These are phyloP conservation scores for Conus ventricosus DNA, from an alignment of 1,140 invertebrate species.

Conservation along the genomic window DNA sequence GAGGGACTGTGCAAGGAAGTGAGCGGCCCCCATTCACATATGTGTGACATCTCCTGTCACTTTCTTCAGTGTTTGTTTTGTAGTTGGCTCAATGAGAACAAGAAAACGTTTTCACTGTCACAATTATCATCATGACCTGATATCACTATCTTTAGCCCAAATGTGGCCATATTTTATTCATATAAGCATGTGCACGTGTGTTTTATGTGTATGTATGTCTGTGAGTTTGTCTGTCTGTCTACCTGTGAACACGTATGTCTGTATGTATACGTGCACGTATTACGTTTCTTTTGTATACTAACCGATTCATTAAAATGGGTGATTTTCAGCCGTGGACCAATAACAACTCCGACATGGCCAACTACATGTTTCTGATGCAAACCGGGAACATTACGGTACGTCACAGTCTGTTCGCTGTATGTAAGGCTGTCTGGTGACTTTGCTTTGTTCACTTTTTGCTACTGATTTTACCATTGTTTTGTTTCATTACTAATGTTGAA, in stretches of 20 bases:
- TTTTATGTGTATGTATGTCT: no score
- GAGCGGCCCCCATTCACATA: neutral
- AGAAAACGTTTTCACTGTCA: neutral
- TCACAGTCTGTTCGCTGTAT: neutral
- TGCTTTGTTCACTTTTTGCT: neutral
- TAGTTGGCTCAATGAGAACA: no score
- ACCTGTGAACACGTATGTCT: no score
- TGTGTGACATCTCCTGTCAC: neutral
- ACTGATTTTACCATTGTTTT: neutral
- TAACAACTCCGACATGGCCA: conserved; percentile 49
- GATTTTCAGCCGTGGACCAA: conserved; percentile 42
- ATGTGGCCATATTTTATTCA: no score
- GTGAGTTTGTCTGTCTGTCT: no score
- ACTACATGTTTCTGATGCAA: conserved; percentile 55
- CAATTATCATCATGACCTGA: no score
- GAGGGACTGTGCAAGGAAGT: neutral
- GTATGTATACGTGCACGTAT: no score
- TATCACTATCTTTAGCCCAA: neutral
- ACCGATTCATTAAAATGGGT: no score
- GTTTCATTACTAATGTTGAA: neutral
- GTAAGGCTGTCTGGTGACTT: conserved; percentile 3
- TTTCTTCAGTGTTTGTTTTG: no score
- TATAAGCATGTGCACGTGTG: no score
- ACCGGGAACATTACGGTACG: conserved; percentile 21
- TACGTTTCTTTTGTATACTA: no score